Evolutionary conservation across 2,113 vertebrate species (phyloP), one percentile per base, ranked within the genome.

Genomic region (Polypterus bichir): DNA sequence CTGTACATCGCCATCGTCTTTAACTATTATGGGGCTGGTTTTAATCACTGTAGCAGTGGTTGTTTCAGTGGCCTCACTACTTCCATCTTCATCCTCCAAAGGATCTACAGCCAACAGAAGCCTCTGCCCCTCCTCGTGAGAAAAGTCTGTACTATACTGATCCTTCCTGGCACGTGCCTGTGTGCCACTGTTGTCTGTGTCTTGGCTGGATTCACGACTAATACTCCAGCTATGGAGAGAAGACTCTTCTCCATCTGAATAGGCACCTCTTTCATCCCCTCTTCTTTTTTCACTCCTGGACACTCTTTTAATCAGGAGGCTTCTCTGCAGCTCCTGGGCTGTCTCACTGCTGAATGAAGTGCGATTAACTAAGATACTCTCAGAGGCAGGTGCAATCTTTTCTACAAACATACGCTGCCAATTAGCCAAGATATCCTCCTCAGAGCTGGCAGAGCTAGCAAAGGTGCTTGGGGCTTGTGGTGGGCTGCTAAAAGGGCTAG

Each of bases 361-460:
- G 59, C 93, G 91, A 69, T 90, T 89, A 48, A 77, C 68, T 71
- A 92, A 66, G 0, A 81, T 77, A 3, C 55, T 65, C 10, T 87
- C 86, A 0, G 82, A 71, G n/a, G 83, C 52, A 1, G 91, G 73
- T 1, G 92, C 88, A 44, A 86, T 83, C 75, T 91, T 95, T 69
- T 95, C 93, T 65, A 97, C 94, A 61, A 98, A 98, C 72, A 93
- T 91, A 1, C 92, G 85, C 76, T 96, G 94, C 94, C 94, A 98
- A 78, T 90, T 97, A 64, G 89, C 86, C 46, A 98, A 74, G 11
- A 98, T 76, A 70, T 98, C 96, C 67, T 97, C 94, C 71, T 97
- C 94, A 0, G 93, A 97, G 78, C 91, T 93, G 65, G 85, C 85
- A 0, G 93, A 92, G 77, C 91, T 93, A 52, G 90, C 83, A 0